Evolutionary conservation across 2,888 invertebrate species (phyloP), one percentile per base, ranked within the genome.

Genomic region (Ormyrus rosae): DNA sequence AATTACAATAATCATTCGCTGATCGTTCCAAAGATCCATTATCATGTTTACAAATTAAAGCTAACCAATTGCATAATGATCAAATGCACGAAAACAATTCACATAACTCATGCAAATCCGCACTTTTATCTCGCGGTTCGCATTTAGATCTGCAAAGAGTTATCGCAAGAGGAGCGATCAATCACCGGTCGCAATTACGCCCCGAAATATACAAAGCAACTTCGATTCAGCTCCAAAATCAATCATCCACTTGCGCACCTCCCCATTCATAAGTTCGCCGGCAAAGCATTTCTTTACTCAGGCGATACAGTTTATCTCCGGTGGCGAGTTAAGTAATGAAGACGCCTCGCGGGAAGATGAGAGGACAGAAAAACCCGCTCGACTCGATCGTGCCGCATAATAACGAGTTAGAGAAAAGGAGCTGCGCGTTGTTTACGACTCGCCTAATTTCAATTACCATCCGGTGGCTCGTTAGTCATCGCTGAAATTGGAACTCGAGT

Each of bases 401-500:
- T 75, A 70, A 75, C 65, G 71, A 80, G 71, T 63, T 63, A n/a
- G 48, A 13, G 55, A 4, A 34, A 34, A 34, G 4, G 7, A 2
- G 8, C 8, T 55, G 19, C 6, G 6, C 11, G 60, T 72, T 65
- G 51, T 76, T 76, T 80, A 76, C 56, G 60, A 4, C n/a, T 34
- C 19, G 67, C 45, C 72, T 80, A 80, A 80, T 80, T 72, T 80
- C 80, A 80, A 80, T 80, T 72, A 75, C 48, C 4, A 4, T 19
- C 3, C 63, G 61, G 11, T 10, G 8, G 11, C 45, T 45, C 56
- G 55, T 72, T 46, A 60, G 13, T 72, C 55, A 78, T 60, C 10
- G 10, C 4, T 11, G 7, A 34, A 34, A 34, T 48, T 11, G 13
- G 34, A 34, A 4, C 34, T 4, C 34, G 34, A 34, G 34, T 34